Evolutionary conservation across 2,888 invertebrate genomes (phyloP), one percentile per base, ranked within the genome.

Genomic region (Pyrocoelia pectoralis): DNA sequence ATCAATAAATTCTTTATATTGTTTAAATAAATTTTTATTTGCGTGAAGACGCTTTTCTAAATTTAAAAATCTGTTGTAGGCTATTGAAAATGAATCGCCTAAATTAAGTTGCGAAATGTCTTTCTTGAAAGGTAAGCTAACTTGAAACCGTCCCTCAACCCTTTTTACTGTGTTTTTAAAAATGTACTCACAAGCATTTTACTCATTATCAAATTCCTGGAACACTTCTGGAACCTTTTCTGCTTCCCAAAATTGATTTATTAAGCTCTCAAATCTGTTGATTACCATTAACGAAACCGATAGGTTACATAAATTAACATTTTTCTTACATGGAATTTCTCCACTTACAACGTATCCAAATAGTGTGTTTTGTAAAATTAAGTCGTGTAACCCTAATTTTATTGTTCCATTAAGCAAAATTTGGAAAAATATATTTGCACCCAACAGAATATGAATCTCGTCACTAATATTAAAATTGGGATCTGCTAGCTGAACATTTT

Each of bases 401-500:
- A 53, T 38, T 10, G 19, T 53, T 2, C 53, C 53, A 5, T 13
- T 12, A 33, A 53, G 14, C 2, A 53, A n/a, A 8, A 40, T 9
- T 53, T 53, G 12, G 15, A 53, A 53, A 13, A 29, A 17, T 10
- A 52, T 12, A 53, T 53, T 18, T n/a, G 53, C 53, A 2, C 53
- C 53, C 19, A 53, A 18, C 9, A 53, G 18, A n/a, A 53, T 18
- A 8, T 33, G 14, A 40, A 53, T 53, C 18, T 38, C 18, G 9
- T 28, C 13, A 12, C 13, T n/a, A 28, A 12, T 52, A 15, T 33
- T 52, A 52, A 28, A 33, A n/a, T n/a, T 28, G 13, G 13, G 15
- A 17, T 52, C 52, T 52, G 52, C 52, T 33, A 52, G 15, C 29
- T 52, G n/a, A 52, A 52, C 29, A 33, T 52, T 52, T 28, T 28